A percentile compares a stretch with the other conserved stretches of the same genome.
Conservation (phyloP, 1,140 invertebrate genomes). For the Cyclargus thomasi region DNA sequence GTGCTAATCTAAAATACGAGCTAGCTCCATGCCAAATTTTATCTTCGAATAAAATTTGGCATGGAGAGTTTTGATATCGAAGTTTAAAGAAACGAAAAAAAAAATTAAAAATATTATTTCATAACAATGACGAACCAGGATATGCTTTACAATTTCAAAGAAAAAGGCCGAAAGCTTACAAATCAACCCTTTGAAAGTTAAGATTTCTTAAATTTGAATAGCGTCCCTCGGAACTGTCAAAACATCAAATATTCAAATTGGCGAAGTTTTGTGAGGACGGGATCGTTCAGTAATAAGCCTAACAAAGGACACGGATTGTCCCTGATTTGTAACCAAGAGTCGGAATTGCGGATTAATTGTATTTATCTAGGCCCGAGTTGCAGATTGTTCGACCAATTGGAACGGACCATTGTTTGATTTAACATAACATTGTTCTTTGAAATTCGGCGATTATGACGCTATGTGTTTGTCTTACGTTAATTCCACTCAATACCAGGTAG, state of each 20-base stretch:
- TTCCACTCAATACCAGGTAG: not conserved
- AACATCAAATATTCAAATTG: constrained; percentile 13
- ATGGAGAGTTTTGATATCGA: too few species aligned
- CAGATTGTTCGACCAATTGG: constrained; percentile 7
- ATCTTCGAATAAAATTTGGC: too few species aligned
- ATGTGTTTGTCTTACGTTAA: not conserved
- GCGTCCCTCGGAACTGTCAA: not conserved
- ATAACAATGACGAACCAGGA: too few species aligned
- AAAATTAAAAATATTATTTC: too few species aligned
- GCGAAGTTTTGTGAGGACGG: not conserved
- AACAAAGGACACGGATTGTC: not conserved
- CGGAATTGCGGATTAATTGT: constrained; percentile 46
- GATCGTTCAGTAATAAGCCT: constrained; percentile 5
- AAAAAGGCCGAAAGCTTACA: not conserved
- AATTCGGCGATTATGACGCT: not conserved
- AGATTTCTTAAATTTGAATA: constrained; percentile 1
- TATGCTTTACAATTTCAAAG: too few species aligned
- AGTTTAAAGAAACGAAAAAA: too few species aligned
- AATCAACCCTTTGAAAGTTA: not conserved
- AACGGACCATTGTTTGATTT: not conserved
- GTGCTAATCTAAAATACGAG: too few species aligned
- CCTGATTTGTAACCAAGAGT: constrained; percentile 24
- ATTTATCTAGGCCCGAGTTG: constrained; percentile 26
- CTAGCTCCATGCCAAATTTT: too few species aligned
- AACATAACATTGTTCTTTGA: constrained; percentile 6